Evolutionary conservation across 2,888 invertebrate genomes (phyloP), one percentile per base, ranked within the genome.

Genomic region (Strigamia transsilvanica): DNA sequence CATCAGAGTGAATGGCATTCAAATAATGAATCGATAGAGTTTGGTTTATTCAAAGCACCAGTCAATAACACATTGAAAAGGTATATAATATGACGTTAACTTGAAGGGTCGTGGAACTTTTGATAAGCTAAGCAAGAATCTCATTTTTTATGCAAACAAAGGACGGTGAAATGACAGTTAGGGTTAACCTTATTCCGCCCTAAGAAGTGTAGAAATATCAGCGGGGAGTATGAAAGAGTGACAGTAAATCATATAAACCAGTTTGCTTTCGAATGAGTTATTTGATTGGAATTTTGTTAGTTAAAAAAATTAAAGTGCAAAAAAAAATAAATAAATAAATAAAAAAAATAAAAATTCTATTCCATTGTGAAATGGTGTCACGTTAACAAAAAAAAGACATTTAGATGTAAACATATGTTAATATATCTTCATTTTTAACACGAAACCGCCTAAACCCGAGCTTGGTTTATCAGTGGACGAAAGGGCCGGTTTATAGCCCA

Each of bases 211-310:
- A 32, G 32, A 73, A 73, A 73, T 32, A 73, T 32, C 73, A 73
- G 73, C 73, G 32, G 73, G 73, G 73, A 73, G 73, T 73, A 73
- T 73, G 73, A 73, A 32, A 23, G 73, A 73, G 73, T 23, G 27
- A 73, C 73, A 73, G 73, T 73, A 73, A 73, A 73, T 73, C 73
- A 73, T 73, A 73, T 23, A 73, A 73, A 73, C 73, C 73, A 73
- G 73, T 73, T 56, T 56, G 56, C 56, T 18, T 56, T 73, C 73
- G 27, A 73, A 73, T 27, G 73, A 73, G 73, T 73, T 73, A 73
- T 73, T 73, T 73, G 73, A 73, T 73, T 73, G 73, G 73, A 73
- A 73, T 73, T 56, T 9, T 27, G 2, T n/a, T 23, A 10, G 10
- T 27, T 27, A 32, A 73, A 73, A 73, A 21, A 66, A 66, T 27